phyloP scores from a whole-genome alignment of 2,797 vertebrate species.

The Eptatretus atami region DNA sequence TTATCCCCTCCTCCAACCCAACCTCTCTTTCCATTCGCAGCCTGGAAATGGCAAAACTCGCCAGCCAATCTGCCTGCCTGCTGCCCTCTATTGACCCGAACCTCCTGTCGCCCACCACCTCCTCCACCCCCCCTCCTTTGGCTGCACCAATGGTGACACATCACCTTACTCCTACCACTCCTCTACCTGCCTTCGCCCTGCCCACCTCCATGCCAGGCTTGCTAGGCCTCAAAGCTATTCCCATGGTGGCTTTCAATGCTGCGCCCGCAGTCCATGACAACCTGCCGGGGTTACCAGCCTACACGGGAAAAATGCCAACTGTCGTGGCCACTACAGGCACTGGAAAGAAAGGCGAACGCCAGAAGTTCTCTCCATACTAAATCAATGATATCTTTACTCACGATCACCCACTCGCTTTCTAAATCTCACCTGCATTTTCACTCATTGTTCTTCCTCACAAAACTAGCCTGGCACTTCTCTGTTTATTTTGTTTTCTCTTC shows the following conservation, averaged over 20 bases:
- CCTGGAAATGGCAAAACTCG: constrained; percentile 94
- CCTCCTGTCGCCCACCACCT: constrained; percentile 49
- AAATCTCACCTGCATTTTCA: too few species aligned
- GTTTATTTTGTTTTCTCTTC: too few species aligned
- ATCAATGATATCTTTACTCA: constrained; percentile 11
- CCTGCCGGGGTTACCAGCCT: constrained; percentile 34
- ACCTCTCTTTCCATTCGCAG: constrained; percentile 37
- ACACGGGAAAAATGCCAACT: constrained; percentile 40
- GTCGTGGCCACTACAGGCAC: constrained; percentile 22
- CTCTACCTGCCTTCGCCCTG: constrained; percentile 49
- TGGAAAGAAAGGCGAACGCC: constrained; percentile 52
- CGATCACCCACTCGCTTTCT: too few species aligned
- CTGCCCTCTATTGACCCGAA: constrained; percentile 48
- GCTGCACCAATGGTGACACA: constrained; percentile 21
- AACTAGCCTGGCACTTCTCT: too few species aligned
- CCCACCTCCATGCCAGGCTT: constrained; percentile 63
- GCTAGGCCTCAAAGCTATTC: constrained; percentile 78
- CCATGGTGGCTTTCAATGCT: constrained; percentile 45
- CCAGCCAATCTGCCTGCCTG: constrained; percentile 58
- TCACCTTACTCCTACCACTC: constrained; percentile 43
- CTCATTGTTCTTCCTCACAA: too few species aligned
- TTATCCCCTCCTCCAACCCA: constrained; percentile 21
- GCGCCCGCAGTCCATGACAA: constrained; percentile 14
- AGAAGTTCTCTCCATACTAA: constrained; percentile 77
- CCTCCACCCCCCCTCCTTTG: constrained; percentile 39